Evolutionary conservation across 2,113 vertebrate genomes (phyloP).

Genomic region (Sciurus niger): DNA sequence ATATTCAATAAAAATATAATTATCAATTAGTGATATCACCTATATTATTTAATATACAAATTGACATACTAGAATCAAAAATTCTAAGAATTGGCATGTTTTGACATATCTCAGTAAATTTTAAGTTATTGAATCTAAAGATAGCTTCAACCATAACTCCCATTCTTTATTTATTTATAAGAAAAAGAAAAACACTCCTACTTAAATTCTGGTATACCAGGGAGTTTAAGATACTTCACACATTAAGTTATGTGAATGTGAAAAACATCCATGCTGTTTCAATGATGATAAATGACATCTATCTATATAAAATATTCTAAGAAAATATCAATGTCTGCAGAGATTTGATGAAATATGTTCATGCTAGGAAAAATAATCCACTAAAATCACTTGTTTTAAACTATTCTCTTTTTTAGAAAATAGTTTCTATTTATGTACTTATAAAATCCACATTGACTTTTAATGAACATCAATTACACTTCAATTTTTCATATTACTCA

Average conservation of each 20-base stretch:
- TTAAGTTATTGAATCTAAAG: background rate
- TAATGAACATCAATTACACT: slow-evolving; percentile 73
- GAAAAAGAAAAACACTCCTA: background rate
- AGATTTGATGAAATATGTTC: background rate
- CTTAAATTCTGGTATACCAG: background rate
- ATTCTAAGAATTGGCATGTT: background rate
- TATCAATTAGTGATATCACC: background rate
- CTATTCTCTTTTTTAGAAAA: background rate
- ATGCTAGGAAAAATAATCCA: background rate
- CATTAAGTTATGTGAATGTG: slow-evolving; percentile 1
- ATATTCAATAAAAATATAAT: background rate
- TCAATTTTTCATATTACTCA: slow-evolving; percentile 70
- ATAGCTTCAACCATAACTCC: background rate
- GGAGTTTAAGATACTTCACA: background rate
- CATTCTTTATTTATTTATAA: background rate
- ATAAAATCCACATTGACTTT: slow-evolving; percentile 20
- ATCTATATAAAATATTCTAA: background rate
- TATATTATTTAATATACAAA: background rate
- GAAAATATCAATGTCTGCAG: background rate
- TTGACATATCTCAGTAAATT: background rate
- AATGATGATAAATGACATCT: background rate
- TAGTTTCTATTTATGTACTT: background rate
- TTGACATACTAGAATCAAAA: slow-evolving; percentile 20
- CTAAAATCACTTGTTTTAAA: background rate
- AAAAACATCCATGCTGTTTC: background rate